Evolutionary conservation across 2,113 vertebrate species (phyloP).

Genomic region (Benitochromis conjunctus): DNA sequence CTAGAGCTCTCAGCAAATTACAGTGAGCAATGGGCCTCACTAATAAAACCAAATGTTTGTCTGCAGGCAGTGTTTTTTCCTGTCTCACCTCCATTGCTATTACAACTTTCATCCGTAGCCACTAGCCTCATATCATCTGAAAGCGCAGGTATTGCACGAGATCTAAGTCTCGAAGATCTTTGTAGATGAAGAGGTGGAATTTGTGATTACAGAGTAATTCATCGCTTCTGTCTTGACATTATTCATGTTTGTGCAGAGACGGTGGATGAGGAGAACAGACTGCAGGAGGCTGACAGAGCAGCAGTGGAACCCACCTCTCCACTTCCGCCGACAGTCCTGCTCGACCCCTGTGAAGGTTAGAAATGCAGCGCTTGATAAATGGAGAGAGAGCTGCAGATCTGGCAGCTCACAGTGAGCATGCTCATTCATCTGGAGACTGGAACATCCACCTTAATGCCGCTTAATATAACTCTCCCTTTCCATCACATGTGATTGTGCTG

Average conservation of each 20-base stretch:
- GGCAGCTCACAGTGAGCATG: not conserved
- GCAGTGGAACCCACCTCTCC: not conserved
- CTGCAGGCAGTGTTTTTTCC: slow-evolving; percentile 59
- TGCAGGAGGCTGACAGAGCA: slow-evolving; percentile 51
- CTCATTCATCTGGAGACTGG: slow-evolving; percentile 8
- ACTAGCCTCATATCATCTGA: not conserved
- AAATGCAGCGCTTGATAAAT: slow-evolving; percentile 1
- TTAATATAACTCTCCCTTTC: slow-evolving; percentile 6
- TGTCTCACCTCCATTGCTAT: slow-evolving; percentile 39
- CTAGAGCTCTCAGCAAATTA: slow-evolving; percentile 59
- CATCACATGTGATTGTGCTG: slow-evolving; percentile 1
- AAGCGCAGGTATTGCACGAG: slow-evolving; percentile 11
- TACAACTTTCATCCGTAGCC: slow-evolving; percentile 35
- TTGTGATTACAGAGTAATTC: slow-evolving; percentile 36
- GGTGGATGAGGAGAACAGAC: slow-evolving; percentile 65
- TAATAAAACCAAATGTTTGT: slow-evolving; percentile 65
- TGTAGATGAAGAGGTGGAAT: not conserved
- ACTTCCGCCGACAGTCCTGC: not conserved
- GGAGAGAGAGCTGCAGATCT: not conserved
- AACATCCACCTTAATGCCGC: not conserved
- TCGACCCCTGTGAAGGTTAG: slow-evolving; percentile 73
- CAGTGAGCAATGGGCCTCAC: slow-evolving; percentile 50
- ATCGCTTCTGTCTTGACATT: slow-evolving; percentile 21
- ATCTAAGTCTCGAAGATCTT: not conserved
- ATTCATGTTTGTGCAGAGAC: slow-evolving; percentile 53